phyloP scores from a whole-genome alignment of 2,888 invertebrate genomes.

The Malthinus seriepunctatus region DNA sequence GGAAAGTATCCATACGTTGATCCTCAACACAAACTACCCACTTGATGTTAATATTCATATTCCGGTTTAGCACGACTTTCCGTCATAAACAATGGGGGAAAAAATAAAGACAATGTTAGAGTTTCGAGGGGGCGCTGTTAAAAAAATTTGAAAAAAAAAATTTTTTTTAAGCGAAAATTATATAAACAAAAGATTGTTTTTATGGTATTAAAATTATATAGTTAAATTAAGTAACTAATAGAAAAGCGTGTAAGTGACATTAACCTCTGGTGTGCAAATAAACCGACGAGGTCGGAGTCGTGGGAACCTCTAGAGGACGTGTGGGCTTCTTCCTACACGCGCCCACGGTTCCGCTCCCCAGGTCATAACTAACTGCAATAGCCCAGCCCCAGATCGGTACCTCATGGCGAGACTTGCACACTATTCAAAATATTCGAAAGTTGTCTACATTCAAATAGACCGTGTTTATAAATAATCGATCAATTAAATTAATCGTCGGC shows the following conservation, averaged over 20 bases:
- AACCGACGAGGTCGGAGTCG: slow-evolving; percentile 35
- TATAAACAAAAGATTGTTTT: no score
- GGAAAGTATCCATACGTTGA: slow-evolving; percentile 28
- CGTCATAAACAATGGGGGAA: no score
- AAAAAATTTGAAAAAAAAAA: no score
- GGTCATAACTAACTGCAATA: slow-evolving; percentile 34
- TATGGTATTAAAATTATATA: no score
- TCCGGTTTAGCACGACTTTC: not conserved
- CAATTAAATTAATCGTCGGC: not conserved
- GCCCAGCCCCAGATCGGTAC: slow-evolving; percentile 25
- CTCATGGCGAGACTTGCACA: slow-evolving; percentile 12
- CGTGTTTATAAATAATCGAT: slow-evolving; percentile 4
- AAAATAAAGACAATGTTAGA: no score
- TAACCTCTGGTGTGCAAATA: slow-evolving; percentile 34
- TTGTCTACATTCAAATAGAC: slow-evolving; percentile 8
- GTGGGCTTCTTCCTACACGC: slow-evolving; percentile 39
- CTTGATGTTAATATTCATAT: slow-evolving; percentile 1
- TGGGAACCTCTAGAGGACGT: slow-evolving; percentile 36
- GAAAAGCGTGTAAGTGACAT: slow-evolving; percentile 29
- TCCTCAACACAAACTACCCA: slow-evolving; percentile 22
- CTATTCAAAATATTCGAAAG: slow-evolving; percentile 15
- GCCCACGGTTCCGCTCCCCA: slow-evolving; percentile 40
- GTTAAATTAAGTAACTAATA: slow-evolving; percentile 1
- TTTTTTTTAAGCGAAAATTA: no score
- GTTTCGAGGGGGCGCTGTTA: no score